Percentiles rank a stretch among this genome's conserved stretches.
Conservation (phyloP, 2,888 invertebrate genomes). For the Entomobrya multifasciata region DNA sequence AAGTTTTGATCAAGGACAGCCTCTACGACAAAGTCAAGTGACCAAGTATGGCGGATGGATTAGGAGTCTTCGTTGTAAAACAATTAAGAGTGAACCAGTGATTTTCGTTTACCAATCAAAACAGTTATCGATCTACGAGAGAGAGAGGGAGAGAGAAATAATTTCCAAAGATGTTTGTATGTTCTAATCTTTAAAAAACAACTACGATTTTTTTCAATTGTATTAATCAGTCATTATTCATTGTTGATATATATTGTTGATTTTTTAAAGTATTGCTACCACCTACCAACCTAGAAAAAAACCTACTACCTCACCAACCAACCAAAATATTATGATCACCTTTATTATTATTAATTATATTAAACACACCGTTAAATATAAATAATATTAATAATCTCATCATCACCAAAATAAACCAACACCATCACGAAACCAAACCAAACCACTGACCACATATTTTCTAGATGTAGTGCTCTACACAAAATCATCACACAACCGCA, state of each 20-base stretch:
- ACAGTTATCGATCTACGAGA: neutral
- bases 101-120: neutral
- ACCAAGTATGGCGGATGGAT: no score
- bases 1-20: no score
- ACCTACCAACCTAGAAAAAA: neutral
- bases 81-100: neutral
- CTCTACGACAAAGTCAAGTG: no score
- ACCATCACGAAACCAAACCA: neutral
- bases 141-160: neutral
- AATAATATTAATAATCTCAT: neutral
- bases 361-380: slow-evolving; percentile 14
- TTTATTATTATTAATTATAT: no score
- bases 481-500: slow-evolving; percentile 16
- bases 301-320: neutral
- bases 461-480: slow-evolving; percentile 36
- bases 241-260: no score
- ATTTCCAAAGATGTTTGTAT: slow-evolving; percentile 25
- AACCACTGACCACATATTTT: neutral
- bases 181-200: neutral
- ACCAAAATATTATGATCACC: neutral
- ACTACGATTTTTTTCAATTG: neutral
- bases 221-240: slow-evolving; percentile 11
- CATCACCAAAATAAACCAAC: neutral
- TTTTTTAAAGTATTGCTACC: neutral
- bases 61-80: no score